Conservation (phyloP, 2,797 vertebrate genomes). For the Philypnodon macrostomus region DNA sequence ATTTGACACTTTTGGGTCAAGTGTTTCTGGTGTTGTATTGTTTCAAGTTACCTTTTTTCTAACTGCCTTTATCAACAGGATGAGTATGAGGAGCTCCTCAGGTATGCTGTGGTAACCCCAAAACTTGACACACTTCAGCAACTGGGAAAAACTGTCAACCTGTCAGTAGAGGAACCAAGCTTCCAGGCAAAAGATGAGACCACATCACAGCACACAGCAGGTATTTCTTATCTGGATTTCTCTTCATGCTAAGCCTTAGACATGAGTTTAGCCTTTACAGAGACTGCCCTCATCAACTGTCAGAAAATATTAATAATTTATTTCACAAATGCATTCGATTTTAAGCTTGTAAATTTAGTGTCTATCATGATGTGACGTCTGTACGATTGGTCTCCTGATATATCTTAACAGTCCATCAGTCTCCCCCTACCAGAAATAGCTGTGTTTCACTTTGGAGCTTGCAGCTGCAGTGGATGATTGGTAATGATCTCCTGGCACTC, state of each 20-base stretch:
- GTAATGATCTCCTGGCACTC: constrained; percentile 69
- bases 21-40: background rate
- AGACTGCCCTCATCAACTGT: constrained; percentile 33
- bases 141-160: constrained; percentile 55
- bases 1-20: no score
- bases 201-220: constrained; percentile 56
- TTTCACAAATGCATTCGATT: constrained; percentile 21
- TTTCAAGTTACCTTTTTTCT: constrained; percentile 3
- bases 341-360: constrained; percentile 25
- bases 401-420: constrained; percentile 48
- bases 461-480: constrained; percentile 63
- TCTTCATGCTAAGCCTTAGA: constrained; percentile 26
- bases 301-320: constrained; percentile 42
- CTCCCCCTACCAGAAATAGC: constrained; percentile 8
- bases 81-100: constrained; percentile 91
- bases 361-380: no score
- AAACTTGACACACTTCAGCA: constrained; percentile 70
- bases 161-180: constrained; percentile 41
- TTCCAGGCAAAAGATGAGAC: constrained; percentile 52
- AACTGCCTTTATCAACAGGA: constrained; percentile 74
- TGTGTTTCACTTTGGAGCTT: constrained; percentile 45
- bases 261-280: constrained; percentile 27
- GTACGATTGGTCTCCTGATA: constrained; percentile 4
- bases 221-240: constrained; percentile 54
- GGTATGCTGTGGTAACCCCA: constrained; percentile 81